Evolutionary conservation across 2,113 vertebrate species (phyloP).

Genomic region (Nibea albiflora): DNA sequence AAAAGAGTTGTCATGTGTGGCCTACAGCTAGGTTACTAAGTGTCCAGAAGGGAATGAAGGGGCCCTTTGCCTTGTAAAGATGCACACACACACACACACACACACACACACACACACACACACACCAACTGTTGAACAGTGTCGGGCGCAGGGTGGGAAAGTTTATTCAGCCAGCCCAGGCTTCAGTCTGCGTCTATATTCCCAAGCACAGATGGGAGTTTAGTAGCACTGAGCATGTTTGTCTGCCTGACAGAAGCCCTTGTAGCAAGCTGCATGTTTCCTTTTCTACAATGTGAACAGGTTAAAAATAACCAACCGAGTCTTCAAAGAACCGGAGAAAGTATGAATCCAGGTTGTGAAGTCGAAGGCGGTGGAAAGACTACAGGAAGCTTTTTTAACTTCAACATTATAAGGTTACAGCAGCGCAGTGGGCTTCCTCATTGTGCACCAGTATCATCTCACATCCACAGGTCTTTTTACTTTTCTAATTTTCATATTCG

Average conservation of each 20-base stretch:
- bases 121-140: slow-evolving; percentile 60
- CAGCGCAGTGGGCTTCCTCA: not conserved
- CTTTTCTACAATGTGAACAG: slow-evolving; percentile 36
- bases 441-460: not conserved
- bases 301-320: slow-evolving; percentile 31
- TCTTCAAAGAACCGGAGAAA: slow-evolving; percentile 5
- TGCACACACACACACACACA: slow-evolving; percentile 22
- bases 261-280: slow-evolving; percentile 33
- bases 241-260: slow-evolving; percentile 48
- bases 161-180: slow-evolving; percentile 72
- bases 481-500: not conserved
- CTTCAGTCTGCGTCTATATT: slow-evolving; percentile 60
- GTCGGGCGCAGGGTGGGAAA: slow-evolving; percentile 73
- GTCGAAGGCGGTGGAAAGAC: not conserved
- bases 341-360: slow-evolving; percentile 11
- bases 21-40: slow-evolving; percentile 57
- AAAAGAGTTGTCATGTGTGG: slow-evolving; percentile 10
- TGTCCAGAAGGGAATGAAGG: slow-evolving; percentile 69
- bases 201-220: slow-evolving; percentile 68
- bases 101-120: slow-evolving; percentile 34
- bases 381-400: not conserved
- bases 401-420: not conserved
- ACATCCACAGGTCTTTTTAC: not conserved
- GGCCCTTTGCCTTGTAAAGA: slow-evolving; percentile 65
- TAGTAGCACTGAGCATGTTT: slow-evolving; percentile 56